phyloP scores from a whole-genome alignment of 2,113 vertebrate species.

The Oenanthe melanoleuca region DNA sequence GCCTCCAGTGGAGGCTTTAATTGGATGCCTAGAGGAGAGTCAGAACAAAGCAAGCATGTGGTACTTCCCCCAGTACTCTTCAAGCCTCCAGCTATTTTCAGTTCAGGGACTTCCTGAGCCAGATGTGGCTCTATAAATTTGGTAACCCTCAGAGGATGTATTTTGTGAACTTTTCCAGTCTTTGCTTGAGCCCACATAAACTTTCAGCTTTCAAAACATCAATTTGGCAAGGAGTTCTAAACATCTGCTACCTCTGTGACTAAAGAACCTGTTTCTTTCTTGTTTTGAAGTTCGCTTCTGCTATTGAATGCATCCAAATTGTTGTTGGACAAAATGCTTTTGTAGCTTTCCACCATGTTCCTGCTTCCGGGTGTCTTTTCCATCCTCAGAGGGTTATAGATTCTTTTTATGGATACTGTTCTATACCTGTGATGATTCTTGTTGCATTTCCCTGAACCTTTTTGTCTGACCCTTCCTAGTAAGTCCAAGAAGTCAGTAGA shows the following conservation, averaged over 20 bases:
- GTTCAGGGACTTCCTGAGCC: slow-evolving; percentile 25
- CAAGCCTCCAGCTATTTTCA: slow-evolving; percentile 30
- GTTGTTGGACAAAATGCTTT: background rate
- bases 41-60: background rate
- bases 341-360: background rate
- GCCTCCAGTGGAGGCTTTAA: background rate
- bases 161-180: slow-evolving; percentile 6
- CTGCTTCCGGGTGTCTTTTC: background rate
- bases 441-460: background rate
- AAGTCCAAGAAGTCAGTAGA: background rate
- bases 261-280: background rate
- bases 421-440: background rate
- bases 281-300: background rate
- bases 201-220: background rate
- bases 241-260: background rate
- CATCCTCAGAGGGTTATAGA: background rate
- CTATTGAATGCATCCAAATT: background rate
- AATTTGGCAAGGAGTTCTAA: background rate
- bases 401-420: background rate
- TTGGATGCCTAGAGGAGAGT: background rate
- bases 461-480: background rate
- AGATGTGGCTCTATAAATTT: slow-evolving; percentile 36
- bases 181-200: background rate
- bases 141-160: slow-evolving; percentile 7
- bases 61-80: background rate